Conservation (phyloP, 1,140 invertebrate genomes). For the Eubasilissa regina region DNA sequence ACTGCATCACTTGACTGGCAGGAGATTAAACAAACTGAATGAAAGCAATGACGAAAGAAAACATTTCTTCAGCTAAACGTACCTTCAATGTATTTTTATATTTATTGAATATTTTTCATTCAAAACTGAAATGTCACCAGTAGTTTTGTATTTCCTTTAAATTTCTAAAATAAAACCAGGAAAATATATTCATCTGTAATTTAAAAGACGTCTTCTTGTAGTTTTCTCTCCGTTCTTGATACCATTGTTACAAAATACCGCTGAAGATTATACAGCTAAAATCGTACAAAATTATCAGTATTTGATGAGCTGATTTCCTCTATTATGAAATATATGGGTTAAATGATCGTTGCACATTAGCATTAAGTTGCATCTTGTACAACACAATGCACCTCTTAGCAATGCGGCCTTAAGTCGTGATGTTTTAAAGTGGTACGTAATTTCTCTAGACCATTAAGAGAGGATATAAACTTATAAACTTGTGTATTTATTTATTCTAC, state of each 20-base stretch:
- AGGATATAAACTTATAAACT: neutral
- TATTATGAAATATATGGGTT: constrained; percentile 27
- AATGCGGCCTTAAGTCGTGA: constrained; percentile 18
- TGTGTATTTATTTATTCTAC: constrained; percentile 1
- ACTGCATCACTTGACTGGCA: neutral
- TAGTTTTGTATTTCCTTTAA: too few species aligned
- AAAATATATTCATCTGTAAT: too few species aligned
- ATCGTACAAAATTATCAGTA: neutral
- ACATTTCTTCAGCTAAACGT: neutral
- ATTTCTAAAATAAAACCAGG: too few species aligned
- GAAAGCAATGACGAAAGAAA: neutral
- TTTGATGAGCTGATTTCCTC: constrained; percentile 5
- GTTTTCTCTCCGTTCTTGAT: too few species aligned
- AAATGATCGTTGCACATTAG: constrained; percentile 34
- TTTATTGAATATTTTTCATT: too few species aligned
- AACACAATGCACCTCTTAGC: constrained; percentile 3
- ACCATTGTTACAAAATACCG: too few species aligned
- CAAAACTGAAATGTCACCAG: too few species aligned
- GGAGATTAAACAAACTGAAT: neutral
- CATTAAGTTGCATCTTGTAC: constrained; percentile 17
- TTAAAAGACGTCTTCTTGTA: too few species aligned
- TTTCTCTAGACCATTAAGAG: constrained; percentile 5
- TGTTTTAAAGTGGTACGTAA: constrained; percentile 14
- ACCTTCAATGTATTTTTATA: too few species aligned
- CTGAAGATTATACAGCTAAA: neutral